Conservation (phyloP, 2,797 vertebrate species). For the Lepus townsendii region DNA sequence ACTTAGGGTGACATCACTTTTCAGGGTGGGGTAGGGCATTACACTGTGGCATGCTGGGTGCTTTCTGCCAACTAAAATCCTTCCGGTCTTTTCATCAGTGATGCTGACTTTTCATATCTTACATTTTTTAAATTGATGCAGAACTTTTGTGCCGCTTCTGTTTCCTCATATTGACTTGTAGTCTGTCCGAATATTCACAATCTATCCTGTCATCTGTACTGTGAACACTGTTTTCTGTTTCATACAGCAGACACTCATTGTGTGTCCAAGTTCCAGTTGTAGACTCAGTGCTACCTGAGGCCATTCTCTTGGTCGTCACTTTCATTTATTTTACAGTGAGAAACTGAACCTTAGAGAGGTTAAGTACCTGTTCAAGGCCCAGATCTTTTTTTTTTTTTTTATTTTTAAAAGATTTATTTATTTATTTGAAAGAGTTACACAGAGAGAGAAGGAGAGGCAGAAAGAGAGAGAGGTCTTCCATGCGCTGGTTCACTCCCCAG, state of each 20-base stretch:
- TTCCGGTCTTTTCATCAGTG: slow-evolving; percentile 1
- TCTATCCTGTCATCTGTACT: not conserved
- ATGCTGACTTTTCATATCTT: not conserved
- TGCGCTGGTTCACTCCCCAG: no score
- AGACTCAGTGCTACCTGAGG: slow-evolving; percentile 11
- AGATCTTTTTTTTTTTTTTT: not conserved
- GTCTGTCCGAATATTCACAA: not conserved
- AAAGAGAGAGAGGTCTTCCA: no score
- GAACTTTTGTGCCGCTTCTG: not conserved
- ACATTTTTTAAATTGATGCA: slow-evolving; percentile 37
- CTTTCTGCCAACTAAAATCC: not conserved
- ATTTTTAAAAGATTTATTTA: no score
- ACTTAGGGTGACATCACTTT: not conserved
- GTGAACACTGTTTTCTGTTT: slow-evolving; percentile 49
- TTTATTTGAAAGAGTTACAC: no score
- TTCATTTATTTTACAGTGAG: slow-evolving; percentile 42
- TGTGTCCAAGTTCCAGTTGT: not conserved
- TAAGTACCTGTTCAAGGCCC: slow-evolving; percentile 21
- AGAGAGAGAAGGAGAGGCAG: no score
- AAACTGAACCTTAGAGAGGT: slow-evolving; percentile 27
- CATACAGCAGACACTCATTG: not conserved
- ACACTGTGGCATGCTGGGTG: not conserved
- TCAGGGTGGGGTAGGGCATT: not conserved
- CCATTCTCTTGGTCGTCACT: slow-evolving; percentile 31
- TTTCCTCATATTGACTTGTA: slow-evolving; percentile 29